These are phyloP conservation scores for Lepidurus packardi DNA, from an alignment of 1,140 invertebrate species.

Conservation along the genomic window DNA sequence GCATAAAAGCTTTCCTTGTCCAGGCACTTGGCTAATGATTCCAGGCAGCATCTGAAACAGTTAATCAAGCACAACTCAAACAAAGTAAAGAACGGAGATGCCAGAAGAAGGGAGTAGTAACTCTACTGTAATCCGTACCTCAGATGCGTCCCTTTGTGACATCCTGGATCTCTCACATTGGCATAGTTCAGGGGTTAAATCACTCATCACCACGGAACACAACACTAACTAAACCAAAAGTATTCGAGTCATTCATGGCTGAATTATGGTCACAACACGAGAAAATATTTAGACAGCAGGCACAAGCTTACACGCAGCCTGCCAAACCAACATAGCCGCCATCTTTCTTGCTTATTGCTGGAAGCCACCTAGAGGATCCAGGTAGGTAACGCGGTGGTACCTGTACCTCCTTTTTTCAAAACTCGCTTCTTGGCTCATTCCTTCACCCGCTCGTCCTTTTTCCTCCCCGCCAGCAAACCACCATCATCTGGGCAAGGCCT, in stretches of 20 bases:
- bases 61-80: neutral
- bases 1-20: neutral
- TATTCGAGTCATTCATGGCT: neutral
- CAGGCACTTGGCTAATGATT: neutral
- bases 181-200: slow-evolving; percentile 6
- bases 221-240: neutral
- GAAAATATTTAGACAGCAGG: slow-evolving; percentile 10
- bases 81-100: slow-evolving; percentile 21
- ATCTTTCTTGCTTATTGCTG: slow-evolving; percentile 19
- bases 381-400: slow-evolving; percentile 12
- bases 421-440: slow-evolving; percentile 1
- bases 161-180: slow-evolving; percentile 13
- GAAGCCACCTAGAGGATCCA: slow-evolving; percentile 18
- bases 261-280: neutral
- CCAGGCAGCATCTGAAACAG: neutral
- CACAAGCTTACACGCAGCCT: slow-evolving; percentile 14
- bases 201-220: neutral
- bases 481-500: neutral
- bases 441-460: neutral
- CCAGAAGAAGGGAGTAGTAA: slow-evolving; percentile 18
- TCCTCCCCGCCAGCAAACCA: slow-evolving; percentile 3
- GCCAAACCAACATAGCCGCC: slow-evolving; percentile 13
- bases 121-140: slow-evolving; percentile 14
- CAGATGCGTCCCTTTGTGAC: slow-evolving; percentile 17
- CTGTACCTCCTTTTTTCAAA: neutral